Percentiles rank a stretch among this genome's conserved stretches.
phyloP scores from a whole-genome alignment of 2,113 vertebrate species.

The Trochalopteron elliotii region DNA sequence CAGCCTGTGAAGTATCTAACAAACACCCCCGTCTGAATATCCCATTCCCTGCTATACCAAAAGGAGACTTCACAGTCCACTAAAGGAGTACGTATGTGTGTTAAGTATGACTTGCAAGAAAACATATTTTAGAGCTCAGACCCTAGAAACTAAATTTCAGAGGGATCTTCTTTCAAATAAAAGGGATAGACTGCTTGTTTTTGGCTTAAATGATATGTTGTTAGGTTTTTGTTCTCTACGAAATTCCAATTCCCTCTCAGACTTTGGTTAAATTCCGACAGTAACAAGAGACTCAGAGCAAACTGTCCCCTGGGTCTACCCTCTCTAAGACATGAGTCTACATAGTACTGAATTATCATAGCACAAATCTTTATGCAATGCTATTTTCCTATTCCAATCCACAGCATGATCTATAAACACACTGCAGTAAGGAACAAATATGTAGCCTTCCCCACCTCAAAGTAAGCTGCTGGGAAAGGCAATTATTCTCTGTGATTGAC shows the following conservation, averaged over 20 bases:
- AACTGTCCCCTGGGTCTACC: background rate
- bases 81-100: background rate
- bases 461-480: slow-evolving; percentile 59
- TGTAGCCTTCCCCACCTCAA: slow-evolving; percentile 22
- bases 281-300: background rate
- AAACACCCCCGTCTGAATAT: slow-evolving; percentile 1
- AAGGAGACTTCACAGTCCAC: background rate
- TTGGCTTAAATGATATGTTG: background rate
- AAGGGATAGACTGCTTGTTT: background rate
- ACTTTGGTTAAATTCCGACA: slow-evolving; percentile 10
- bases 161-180: slow-evolving; percentile 14
- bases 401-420: slow-evolving; percentile 39
- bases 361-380: background rate
- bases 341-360: background rate
- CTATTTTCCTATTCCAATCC: slow-evolving; percentile 15
- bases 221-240: background rate
- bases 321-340: background rate
- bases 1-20: background rate
- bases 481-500: slow-evolving; percentile 61
- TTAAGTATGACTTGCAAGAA: slow-evolving; percentile 24
- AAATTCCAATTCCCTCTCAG: slow-evolving; percentile 18
- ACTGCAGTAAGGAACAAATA: slow-evolving; percentile 34
- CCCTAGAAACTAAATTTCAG: background rate
- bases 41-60: background rate
- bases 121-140: background rate